Percentiles rank a stretch among this genome's conserved stretches.
phyloP scores from a whole-genome alignment of 2,797 vertebrate genomes.

The Nyctibius grandis region DNA sequence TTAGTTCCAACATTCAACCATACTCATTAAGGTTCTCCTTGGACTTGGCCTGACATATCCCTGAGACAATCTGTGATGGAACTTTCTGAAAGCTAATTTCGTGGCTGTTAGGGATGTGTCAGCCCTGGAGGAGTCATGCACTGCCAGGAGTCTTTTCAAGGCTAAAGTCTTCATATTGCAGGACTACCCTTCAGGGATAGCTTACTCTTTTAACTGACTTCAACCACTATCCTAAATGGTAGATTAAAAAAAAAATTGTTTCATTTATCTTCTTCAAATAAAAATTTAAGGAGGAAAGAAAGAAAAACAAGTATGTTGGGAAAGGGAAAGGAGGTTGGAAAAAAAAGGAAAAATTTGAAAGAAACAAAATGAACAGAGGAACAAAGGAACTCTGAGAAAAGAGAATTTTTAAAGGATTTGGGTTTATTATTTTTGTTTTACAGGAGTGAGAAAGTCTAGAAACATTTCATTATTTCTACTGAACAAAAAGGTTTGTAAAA shows the following conservation, averaged over 20 bases:
- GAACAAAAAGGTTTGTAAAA: background rate
- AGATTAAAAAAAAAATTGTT: background rate
- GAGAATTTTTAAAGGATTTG: background rate
- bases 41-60: background rate
- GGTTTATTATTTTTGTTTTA: background rate
- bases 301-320: background rate
- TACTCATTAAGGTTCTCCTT: background rate
- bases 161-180: background rate
- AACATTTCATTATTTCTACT: background rate
- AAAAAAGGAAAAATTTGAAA: background rate
- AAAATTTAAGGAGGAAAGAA: background rate
- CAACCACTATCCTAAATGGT: background rate
- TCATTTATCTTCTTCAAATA: background rate
- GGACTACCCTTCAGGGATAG: background rate
- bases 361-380: background rate
- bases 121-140: background rate
- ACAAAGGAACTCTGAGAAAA: background rate
- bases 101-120: background rate
- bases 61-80: background rate
- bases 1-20: background rate
- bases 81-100: background rate
- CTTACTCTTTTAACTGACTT: background rate
- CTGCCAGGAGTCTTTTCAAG: background rate
- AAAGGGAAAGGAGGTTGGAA: background rate
- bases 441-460: background rate